Conservation (phyloP, 2,888 invertebrate species). For the Frankliniella fusca region DNA sequence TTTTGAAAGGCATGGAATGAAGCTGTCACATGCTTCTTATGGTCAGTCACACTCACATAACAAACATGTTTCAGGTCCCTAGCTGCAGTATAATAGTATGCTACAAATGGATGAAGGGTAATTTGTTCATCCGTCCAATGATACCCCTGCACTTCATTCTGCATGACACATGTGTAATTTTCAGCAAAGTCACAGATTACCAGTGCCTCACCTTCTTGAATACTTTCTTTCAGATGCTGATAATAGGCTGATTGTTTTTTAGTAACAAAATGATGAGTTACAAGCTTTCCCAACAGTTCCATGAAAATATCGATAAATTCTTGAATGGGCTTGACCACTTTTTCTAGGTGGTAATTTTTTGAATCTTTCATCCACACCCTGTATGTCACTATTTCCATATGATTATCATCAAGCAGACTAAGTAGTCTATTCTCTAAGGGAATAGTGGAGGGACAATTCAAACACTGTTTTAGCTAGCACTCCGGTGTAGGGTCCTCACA, state of each 20-base stretch:
- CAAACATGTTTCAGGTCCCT: slow-evolving; percentile 35
- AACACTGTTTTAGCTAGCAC: slow-evolving; percentile 32
- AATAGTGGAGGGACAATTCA: slow-evolving; percentile 31
- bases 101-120: slow-evolving; percentile 37
- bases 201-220: slow-evolving; percentile 35
- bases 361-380: slow-evolving; percentile 30
- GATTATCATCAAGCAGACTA: too few species aligned
- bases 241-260: slow-evolving; percentile 37
- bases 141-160: too few species aligned
- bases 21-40: slow-evolving; percentile 37
- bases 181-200: slow-evolving; percentile 40
- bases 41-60: slow-evolving; percentile 39
- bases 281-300: slow-evolving; percentile 31
- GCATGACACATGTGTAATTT: slow-evolving; percentile 36
- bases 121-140: slow-evolving; percentile 37
- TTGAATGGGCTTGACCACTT: slow-evolving; percentile 29
- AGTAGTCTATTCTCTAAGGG: neutral
- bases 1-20: slow-evolving; percentile 35
- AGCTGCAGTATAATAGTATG: slow-evolving; percentile 36
- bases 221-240: slow-evolving; percentile 35
- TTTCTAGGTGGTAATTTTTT: slow-evolving; percentile 33
- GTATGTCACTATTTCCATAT: neutral
- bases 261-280: slow-evolving; percentile 36
- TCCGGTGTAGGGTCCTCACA: slow-evolving; percentile 29
- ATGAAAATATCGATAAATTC: slow-evolving; percentile 33